phyloP scores from a whole-genome alignment of 2,797 vertebrate species.

The Acanthis flammea region DNA sequence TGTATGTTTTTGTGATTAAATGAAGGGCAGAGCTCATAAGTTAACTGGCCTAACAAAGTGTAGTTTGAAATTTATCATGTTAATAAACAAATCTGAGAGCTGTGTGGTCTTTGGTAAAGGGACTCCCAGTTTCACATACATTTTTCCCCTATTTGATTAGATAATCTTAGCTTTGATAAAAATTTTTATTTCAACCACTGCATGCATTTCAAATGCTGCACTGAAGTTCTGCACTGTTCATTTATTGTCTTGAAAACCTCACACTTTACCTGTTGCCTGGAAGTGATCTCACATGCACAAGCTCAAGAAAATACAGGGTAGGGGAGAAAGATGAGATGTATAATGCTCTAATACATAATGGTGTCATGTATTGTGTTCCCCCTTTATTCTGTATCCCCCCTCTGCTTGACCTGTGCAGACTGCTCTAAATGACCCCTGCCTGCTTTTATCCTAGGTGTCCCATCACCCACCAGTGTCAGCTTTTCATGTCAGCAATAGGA shows the following conservation, averaged over 20 bases:
- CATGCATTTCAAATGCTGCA: background rate
- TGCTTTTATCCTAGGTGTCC: conserved; percentile 82
- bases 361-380: background rate
- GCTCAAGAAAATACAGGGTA: background rate
- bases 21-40: background rate
- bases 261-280: background rate
- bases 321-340: background rate
- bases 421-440: background rate
- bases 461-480: conserved; percentile 96
- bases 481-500: conserved; percentile 94
- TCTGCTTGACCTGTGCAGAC: background rate
- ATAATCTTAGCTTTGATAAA: background rate
- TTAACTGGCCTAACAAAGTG: background rate
- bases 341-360: background rate
- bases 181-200: background rate
- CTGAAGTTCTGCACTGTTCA: background rate
- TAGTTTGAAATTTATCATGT: background rate
- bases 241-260: background rate
- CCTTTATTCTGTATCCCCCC: background rate
- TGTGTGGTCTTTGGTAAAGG: background rate
- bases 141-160: background rate
- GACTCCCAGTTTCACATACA: background rate
- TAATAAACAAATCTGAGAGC: background rate
- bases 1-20: background rate
- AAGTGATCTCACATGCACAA: background rate